phyloP scores from a whole-genome alignment of 35 echinoderm and acorn worm genomes.

The Lytechinus pictus region DNA sequence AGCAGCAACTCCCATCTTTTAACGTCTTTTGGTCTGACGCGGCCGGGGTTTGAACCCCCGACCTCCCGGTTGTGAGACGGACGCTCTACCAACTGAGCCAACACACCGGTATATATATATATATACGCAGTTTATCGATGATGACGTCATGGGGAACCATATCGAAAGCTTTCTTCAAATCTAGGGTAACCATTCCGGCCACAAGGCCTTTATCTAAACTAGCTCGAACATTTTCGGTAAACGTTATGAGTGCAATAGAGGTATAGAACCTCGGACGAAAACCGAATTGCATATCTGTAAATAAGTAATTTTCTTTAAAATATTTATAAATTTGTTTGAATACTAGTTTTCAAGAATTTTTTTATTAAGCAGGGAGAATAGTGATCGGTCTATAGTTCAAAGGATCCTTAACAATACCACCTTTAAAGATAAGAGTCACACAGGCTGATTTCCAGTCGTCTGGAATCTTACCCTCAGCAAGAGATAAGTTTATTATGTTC shows the following conservation, averaged over 20 bases:
- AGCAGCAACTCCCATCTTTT: no score
- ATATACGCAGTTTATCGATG: background rate
- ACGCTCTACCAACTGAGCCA: no score
- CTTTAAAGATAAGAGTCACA: background rate
- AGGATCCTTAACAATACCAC: background rate
- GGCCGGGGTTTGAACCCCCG: no score
- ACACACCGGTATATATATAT: no score
- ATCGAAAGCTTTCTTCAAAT: constrained; percentile 14
- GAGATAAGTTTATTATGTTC: no score
- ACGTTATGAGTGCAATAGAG: no score
- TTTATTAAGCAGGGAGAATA: background rate
- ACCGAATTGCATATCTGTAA: background rate
- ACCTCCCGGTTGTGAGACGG: no score
- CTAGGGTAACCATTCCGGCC: background rate
- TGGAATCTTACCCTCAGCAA: no score
- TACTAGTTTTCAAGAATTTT: background rate
- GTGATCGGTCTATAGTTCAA: background rate
- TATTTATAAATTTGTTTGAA: background rate
- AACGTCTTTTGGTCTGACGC: no score
- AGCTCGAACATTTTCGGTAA: background rate
- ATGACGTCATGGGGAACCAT: constrained; percentile 8
- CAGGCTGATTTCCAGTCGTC: no score
- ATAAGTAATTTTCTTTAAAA: background rate
- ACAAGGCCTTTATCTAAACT: background rate
- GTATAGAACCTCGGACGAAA: background rate